A percentile compares a stretch with the other conserved stretches of the same genome.
These are phyloP conservation scores for Prietella phreatophila DNA, from an alignment of 2,113 vertebrate species.

Conservation along the genomic window DNA sequence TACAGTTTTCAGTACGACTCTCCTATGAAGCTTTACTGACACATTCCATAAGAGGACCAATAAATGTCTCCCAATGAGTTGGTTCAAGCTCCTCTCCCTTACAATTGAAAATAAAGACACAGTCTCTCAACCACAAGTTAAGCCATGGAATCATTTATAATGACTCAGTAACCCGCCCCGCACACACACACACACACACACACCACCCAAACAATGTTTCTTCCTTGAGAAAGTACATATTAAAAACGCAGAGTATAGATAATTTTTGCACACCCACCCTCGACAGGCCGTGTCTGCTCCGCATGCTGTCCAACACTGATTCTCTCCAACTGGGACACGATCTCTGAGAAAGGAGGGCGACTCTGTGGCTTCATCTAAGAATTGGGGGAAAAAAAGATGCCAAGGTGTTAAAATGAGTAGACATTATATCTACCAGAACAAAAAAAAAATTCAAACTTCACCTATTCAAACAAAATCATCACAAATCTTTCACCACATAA, in stretches of 20 bases:
- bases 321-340: constrained; percentile 76
- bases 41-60: not conserved
- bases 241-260: not conserved
- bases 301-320: constrained; percentile 46
- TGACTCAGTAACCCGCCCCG: not conserved
- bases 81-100: not conserved
- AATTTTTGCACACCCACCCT: constrained; percentile 56
- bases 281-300: constrained; percentile 15
- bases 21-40: not conserved
- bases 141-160: not conserved
- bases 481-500: not conserved
- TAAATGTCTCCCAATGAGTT: not conserved
- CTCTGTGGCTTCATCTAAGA: constrained; percentile 79
- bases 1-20: not conserved
- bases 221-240: not conserved
- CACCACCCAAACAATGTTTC: not conserved
- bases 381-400: not conserved
- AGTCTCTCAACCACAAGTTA: not conserved
- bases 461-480: too few relatives aligned
- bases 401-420: not conserved
- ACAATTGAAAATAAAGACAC: not conserved
- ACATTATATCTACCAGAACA: not conserved
- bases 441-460: not conserved
- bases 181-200: not conserved
- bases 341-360: constrained; percentile 80